Base-by-base conservation (phyloP, 2,888 invertebrate genomes). In the Ornithoptera priamus region DNA sequence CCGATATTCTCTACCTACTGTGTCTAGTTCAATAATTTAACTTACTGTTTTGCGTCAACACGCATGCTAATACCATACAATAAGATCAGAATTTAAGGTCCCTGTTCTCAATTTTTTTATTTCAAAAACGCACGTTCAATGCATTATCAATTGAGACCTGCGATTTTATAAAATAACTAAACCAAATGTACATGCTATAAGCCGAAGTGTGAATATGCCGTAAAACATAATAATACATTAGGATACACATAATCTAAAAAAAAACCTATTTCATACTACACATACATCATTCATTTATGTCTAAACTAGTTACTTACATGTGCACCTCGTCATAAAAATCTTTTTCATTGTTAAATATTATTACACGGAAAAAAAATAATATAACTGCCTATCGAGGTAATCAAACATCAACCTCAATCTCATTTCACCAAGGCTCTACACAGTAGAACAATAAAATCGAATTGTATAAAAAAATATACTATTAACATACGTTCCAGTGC, bases 1-100 rank as follows among this genome's bases (percentile, higher is more conserved):
- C 80, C 79, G 78, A 76, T 77, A 81, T 82, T 85, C 81, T 82
- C 76, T 72, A 79, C 76, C 73, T 74, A 83, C 81, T 85, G 80
- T 85, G 77, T 85, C 85, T 85, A 85, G 82, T 87, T 85, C 85
- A 84, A 82, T 83, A 81, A 83, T 84, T 84, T 82, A 81, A 77
- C 77, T 75, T 77, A 76, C 72, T 79, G 77, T 81, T 81, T 75
- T 65, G 65, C 72, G 71, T 73, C 56, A n/a, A 65, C 57, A 71
- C 57, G 71, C 74, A 72, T 68, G 69, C 73, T 65, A 71, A 68
- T 75, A 75, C 72, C 64, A 58, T 68, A 71, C 62, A 68, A 69
- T 66, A 67, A 30, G 65, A 57, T 57, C 56, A 65, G 63, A 69
- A 42, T 70, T 67, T 68, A 39, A 66, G 24, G 62, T n/a, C 20